These are phyloP conservation scores for Marisa cornuarietis DNA, from an alignment of 1,140 invertebrate species.

Conservation along the genomic window DNA sequence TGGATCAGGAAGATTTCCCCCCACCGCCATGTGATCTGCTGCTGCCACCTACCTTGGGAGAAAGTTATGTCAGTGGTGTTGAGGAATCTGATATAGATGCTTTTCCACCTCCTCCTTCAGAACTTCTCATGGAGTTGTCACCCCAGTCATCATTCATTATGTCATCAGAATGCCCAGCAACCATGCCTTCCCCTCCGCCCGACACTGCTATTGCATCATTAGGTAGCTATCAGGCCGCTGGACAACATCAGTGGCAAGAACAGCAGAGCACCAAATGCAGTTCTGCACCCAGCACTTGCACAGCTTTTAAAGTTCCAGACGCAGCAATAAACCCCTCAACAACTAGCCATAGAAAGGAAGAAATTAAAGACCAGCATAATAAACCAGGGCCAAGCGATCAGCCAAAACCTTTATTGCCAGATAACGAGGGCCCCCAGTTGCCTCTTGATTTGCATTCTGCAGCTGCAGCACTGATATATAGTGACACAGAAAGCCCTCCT, in stretches of 20 bases:
- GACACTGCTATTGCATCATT: background rate
- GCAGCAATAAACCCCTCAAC: too few relatives aligned
- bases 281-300: too few relatives aligned
- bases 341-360: background rate
- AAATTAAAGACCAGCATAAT: background rate
- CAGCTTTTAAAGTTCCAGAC: background rate
- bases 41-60: background rate
- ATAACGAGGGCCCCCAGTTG: conserved; percentile 1
- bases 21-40: background rate
- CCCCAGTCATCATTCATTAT: conserved; percentile 8
- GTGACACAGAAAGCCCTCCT: conserved; percentile 37
- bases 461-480: conserved; percentile 45
- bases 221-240: too few relatives aligned
- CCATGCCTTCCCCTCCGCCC: conserved; percentile 12
- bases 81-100: conserved; percentile 12
- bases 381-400: background rate
- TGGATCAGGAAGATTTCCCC: conserved; percentile 12
- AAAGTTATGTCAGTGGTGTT: background rate
- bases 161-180: conserved; percentile 11
- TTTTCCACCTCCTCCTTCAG: conserved; percentile 17
- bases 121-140: conserved; percentile 8
- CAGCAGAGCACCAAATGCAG: too few relatives aligned
- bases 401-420: background rate
- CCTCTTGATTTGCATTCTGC: conserved; percentile 46
- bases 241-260: too few relatives aligned